Evolutionary conservation across 2,888 invertebrate genomes (phyloP).

Genomic region (Chrysolina haemoptera): DNA sequence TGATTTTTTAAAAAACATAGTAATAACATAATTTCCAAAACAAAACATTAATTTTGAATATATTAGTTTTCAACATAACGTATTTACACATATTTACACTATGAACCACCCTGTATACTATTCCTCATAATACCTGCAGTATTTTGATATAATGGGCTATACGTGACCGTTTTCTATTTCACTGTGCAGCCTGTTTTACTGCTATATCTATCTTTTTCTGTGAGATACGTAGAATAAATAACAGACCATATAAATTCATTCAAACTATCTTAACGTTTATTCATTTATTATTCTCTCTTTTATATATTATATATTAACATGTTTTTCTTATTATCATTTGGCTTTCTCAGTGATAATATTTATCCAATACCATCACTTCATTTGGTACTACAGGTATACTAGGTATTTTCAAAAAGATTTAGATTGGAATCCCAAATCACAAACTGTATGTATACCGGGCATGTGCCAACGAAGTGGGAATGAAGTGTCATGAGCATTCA

Average conservation of each 20-base stretch:
- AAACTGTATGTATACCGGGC: neutral
- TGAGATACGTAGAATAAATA: neutral
- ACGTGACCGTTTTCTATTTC: conserved; percentile 12
- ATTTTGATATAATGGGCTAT: neutral
- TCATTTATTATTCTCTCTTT: neutral
- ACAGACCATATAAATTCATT: conserved; percentile 19
- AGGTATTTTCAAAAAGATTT: too few species aligned
- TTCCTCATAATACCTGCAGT: neutral
- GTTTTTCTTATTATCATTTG: too few species aligned
- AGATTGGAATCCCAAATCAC: neutral
- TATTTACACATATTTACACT: neutral
- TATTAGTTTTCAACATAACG: too few species aligned
- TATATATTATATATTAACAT: neutral
- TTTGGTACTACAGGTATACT: too few species aligned
- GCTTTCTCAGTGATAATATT: too few species aligned
- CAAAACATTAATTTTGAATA: too few species aligned
- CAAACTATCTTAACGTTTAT: neutral
- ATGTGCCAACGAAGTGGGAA: conserved; percentile 20
- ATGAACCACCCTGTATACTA: neutral
- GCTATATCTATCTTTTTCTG: conserved; percentile 3
- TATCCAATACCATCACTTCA: too few species aligned
- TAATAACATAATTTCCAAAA: too few species aligned
- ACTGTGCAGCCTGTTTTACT: neutral
- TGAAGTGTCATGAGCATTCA: conserved; percentile 39
- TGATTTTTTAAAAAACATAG: too few species aligned